A percentile compares a stretch with the other conserved stretches of the same genome.
Conservation (phyloP, 2,888 invertebrate genomes). For the Aleiodes alternator region DNA sequence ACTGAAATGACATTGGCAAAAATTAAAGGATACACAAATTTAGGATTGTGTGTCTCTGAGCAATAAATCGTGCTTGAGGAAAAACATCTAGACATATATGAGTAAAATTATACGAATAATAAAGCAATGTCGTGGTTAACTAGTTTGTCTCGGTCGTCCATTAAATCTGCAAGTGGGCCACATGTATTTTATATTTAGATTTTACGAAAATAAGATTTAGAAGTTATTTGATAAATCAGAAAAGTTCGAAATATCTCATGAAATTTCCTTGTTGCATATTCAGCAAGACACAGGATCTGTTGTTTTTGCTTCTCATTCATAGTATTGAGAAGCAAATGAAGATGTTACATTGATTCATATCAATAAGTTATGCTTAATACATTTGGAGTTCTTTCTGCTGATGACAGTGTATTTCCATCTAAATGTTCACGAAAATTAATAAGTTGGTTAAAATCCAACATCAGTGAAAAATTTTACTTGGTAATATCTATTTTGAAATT, state of each 20-base stretch:
- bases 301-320: background rate
- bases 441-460: constrained; percentile 59
- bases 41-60: constrained; percentile 8
- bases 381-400: background rate
- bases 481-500: constrained; percentile 68
- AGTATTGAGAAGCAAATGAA: no score
- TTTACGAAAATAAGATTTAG: constrained; percentile 62
- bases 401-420: background rate
- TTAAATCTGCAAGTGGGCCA: constrained; percentile 64
- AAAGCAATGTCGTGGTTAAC: constrained; percentile 44
- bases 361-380: no score
- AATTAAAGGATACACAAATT: background rate
- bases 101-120: constrained; percentile 35
- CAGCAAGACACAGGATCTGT: background rate
- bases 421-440: constrained; percentile 1
- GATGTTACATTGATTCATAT: no score
- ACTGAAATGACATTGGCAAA: constrained; percentile 11
- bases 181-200: constrained; percentile 72
- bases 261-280: background rate
- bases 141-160: constrained; percentile 61
- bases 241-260: constrained; percentile 34
- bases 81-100: constrained; percentile 46
- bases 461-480: constrained; percentile 1
- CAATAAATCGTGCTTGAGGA: background rate
- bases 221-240: constrained; percentile 31